These are phyloP conservation scores for Ethmia dodecea DNA, from an alignment of 2,888 invertebrate species.

Conservation along the genomic window DNA sequence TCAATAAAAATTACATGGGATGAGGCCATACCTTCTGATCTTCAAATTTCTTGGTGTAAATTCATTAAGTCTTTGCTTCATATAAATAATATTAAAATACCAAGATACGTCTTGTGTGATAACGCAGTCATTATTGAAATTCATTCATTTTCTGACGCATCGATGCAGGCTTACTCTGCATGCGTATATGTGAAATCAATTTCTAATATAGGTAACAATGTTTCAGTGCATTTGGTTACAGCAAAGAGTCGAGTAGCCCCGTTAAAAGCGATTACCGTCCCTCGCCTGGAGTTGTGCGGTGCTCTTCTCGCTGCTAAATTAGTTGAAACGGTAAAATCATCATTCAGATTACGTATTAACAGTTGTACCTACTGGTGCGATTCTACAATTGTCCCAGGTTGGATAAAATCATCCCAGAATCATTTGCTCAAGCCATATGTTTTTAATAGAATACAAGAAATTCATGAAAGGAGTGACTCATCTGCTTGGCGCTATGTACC, in stretches of 20 bases:
- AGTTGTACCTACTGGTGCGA: slow-evolving; percentile 10
- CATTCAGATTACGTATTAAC: not conserved
- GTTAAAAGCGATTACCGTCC: not conserved
- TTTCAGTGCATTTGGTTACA: not conserved
- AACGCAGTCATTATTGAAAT: not conserved
- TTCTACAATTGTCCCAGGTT: slow-evolving; percentile 10
- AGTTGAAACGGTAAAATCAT: not conserved
- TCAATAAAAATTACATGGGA: slow-evolving; percentile 12
- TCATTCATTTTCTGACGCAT: slow-evolving; percentile 1
- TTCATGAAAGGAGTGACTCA: slow-evolving; percentile 7
- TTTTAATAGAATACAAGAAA: slow-evolving; percentile 9
- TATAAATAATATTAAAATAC: not conserved
- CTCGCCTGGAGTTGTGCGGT: not conserved
- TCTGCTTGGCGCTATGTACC: not conserved
- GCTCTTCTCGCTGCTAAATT: not conserved
- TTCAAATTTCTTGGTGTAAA: slow-evolving; percentile 3
- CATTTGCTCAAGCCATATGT: slow-evolving; percentile 15
- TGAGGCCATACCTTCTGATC: slow-evolving; percentile 5
- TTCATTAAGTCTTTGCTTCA: not conserved
- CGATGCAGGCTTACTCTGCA: not conserved
- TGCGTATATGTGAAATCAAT: slow-evolving; percentile 1
- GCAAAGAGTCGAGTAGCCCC: not conserved
- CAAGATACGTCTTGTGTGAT: not conserved
- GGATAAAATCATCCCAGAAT: slow-evolving; percentile 4
- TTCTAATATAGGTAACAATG: not conserved